Evolutionary conservation across 2,113 vertebrate genomes (phyloP), one percentile per base, ranked within the genome.

Genomic region (Epinephelus lanceolatus): DNA sequence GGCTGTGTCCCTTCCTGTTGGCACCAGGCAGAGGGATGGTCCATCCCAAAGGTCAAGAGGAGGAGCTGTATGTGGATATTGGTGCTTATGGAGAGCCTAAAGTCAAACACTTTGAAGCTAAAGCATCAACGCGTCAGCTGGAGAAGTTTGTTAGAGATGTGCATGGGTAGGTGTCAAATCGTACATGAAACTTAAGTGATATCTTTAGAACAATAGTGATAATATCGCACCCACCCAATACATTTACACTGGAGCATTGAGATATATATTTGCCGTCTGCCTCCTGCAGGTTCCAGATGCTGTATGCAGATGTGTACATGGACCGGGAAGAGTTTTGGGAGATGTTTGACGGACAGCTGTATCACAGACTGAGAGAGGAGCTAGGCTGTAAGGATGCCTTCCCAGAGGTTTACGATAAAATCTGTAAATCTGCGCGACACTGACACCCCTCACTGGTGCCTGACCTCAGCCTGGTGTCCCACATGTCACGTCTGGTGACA

Each of bases 271-370:
- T 79, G 40, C 5, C 1, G 2, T 47, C 17, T 13, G 2, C 40
- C 62, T 40, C 23, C 60, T 67, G 6, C 84, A 99, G 98, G 71
- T 99, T 99, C 94, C 98, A 99, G 96, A 99, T 99, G 98, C 95
- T 99, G 33, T 99, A 99, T 25, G 98, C 98, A 0, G 98, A 99
- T 86, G 97, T 98, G 83, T 99, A 99, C 86, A 98, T 99, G 98
- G 96, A 96, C 72, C 95, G 97, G 6, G 95, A 97, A 87, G 98
- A 99, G 91, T 99, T 99, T 92, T 99, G 98, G 98, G 96, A 99
- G 92, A 99, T 99, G 98, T 99, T 99, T 82, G 98, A 99, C 1
- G 98, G 98, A 62, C 95, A 94, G 0, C 89, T 99, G 18, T 99
- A 99, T 88, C 97, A 97, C 86, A 96, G 95, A 92, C 93, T 99